Conservation (phyloP, 1,140 invertebrate species). For the Argopecten irradians region DNA sequence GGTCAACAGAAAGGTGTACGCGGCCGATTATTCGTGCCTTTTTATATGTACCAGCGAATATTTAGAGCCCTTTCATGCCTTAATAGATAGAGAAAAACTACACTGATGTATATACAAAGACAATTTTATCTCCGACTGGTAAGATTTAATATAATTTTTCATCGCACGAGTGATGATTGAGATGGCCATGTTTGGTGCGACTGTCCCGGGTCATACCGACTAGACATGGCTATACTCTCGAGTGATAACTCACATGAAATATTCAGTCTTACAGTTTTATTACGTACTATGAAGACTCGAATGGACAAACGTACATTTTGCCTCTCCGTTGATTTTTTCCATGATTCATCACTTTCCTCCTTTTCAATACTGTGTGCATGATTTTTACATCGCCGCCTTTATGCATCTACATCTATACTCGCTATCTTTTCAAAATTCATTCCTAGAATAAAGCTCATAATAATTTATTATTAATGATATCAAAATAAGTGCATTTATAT, state of each 20-base stretch:
- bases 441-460: no score
- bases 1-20: background rate
- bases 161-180: background rate
- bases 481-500: no score
- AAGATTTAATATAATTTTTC: conserved; percentile 19
- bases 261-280: conserved; percentile 16
- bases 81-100: conserved; percentile 23
- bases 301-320: background rate
- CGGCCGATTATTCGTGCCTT: background rate
- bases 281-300: background rate
- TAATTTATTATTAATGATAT: no score
- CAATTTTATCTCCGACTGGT: conserved; percentile 4
- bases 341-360: background rate
- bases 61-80: background rate
- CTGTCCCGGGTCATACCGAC: background rate
- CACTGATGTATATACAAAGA: conserved; percentile 15
- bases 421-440: no score
- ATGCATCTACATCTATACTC: no score
- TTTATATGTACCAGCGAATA: conserved; percentile 3
- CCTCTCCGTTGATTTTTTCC: background rate
- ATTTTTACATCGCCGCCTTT: no score
- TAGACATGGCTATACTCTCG: background rate
- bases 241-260: background rate
- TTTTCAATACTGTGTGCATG: no score
- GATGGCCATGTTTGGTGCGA: background rate